Evolutionary conservation across 2,888 invertebrate species (phyloP).

Genomic region (Hyles lineata): DNA sequence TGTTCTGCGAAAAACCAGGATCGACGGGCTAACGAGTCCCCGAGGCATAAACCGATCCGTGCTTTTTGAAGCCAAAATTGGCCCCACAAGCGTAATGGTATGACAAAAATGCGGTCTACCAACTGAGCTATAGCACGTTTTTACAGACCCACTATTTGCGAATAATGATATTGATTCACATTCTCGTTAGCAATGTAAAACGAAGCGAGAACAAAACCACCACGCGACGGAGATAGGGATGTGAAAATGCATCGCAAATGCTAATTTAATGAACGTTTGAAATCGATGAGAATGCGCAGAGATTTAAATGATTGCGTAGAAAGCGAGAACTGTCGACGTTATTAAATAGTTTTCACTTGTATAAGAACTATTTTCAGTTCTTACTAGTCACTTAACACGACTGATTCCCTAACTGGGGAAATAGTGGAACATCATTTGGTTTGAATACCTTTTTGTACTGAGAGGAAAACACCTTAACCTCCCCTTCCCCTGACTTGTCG

Average conservation of each 20-base stretch:
- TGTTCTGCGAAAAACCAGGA: too few relatives aligned
- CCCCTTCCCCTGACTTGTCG: too few relatives aligned
- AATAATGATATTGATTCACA: neutral
- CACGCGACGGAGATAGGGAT: neutral
- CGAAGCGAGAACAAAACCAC: neutral
- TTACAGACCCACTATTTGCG: neutral
- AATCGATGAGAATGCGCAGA: constrained; percentile 12
- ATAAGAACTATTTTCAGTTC: neutral
- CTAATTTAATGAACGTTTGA: constrained; percentile 17
- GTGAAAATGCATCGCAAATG: constrained; percentile 13
- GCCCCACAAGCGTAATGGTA: neutral
- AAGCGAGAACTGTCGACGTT: constrained; percentile 12
- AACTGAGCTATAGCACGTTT: neutral
- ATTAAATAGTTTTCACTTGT: neutral
- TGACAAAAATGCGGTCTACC: neutral
- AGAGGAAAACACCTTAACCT: too few relatives aligned
- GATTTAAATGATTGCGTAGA: constrained; percentile 17
- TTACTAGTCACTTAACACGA: neutral
- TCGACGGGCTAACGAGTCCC: too few relatives aligned
- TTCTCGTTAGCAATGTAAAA: neutral
- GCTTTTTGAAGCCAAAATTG: neutral
- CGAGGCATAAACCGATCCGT: neutral
- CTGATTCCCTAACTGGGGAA: too few relatives aligned
- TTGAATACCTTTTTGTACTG: too few relatives aligned
- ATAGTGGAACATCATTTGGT: too few relatives aligned